Base-by-base conservation (phyloP, 2,888 invertebrate genomes). In the Acanthosepion pharaonis region DNA sequence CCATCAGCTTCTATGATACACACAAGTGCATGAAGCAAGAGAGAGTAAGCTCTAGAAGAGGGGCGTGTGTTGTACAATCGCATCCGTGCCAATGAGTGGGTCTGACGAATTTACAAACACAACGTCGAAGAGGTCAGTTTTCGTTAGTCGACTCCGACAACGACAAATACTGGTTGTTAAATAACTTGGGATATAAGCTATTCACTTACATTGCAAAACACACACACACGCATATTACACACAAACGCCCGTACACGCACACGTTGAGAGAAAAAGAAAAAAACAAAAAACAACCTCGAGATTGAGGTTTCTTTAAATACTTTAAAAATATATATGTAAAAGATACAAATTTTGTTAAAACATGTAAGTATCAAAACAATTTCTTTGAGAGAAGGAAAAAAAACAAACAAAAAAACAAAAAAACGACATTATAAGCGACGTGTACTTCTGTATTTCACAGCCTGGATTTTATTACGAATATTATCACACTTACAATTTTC, bases 11-110 rank as follows among this genome's bases (percentile, higher is more conserved):
- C 15, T 78, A 2, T 78, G 9, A 9, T 9, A 9, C n/a, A 9
- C n/a, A n/a, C 9, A 23, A 0, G 0, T 9, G n/a, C n/a, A 0
- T n/a, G 9, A 9, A n/a, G 78, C 9, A 9, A 4, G 11, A 9
- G 78, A 15, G 78, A 5, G n/a, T n/a, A n/a, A 6, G 11, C 78
- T 20, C 78, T 9, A 78, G n/a, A 59, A 78, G 78, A 78, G 28
- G 78, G 78, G 78, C 78, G 78, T 78, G 78, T 78, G n/a, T n/a
- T 78, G n/a, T n/a, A n/a, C 78, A n/a, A n/a, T 78, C 28, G 15
- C 18, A 4, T 11, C 78, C n/a, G 78, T 78, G 11, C 78, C 78
- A 78, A 78, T 78, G 78, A 78, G 78, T n/a, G 78, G n/a, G 9
- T n/a, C n/a, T 28, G 78, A n/a, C 28, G n/a, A 11, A 78, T n/a